Evolutionary conservation across 2,888 invertebrate species (phyloP).

Genomic region (Drosophila hawaiiensis): DNA sequence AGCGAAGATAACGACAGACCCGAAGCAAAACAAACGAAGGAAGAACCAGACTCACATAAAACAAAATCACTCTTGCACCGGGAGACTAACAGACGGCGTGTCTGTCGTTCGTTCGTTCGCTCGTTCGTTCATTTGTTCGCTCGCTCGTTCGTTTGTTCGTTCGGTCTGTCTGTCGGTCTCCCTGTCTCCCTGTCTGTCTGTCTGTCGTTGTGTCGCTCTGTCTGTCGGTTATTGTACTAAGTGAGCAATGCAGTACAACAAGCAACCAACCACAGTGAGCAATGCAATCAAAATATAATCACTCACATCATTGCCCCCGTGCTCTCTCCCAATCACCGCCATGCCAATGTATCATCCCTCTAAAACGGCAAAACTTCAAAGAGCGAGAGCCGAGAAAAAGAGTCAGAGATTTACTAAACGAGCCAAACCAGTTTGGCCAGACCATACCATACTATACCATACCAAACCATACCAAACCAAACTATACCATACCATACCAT

Average conservation of each 20-base stretch:
- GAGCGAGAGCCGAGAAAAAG: conserved; percentile 74
- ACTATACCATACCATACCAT: neutral
- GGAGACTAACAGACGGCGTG: conserved; percentile 81
- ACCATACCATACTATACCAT: conserved; percentile 37
- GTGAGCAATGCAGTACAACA: conserved; percentile 75
- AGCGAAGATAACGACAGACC: conserved; percentile 78
- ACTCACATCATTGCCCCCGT: conserved; percentile 83
- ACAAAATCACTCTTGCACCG: conserved; percentile 80
- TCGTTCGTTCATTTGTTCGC: neutral
- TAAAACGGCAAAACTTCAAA: conserved; percentile 79
- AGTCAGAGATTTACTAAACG: conserved; percentile 80
- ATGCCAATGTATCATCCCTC: conserved; percentile 79
- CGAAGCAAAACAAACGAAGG: conserved; percentile 80
- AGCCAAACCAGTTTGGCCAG: conserved; percentile 74
- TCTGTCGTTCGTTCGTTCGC: conserved; percentile 3
- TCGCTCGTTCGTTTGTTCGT: neutral
- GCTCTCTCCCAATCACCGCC: conserved; percentile 77
- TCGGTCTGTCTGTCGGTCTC: neutral
- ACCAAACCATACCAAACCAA: conserved; percentile 10
- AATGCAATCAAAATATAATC: conserved; percentile 80
- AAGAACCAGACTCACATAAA: conserved; percentile 55
- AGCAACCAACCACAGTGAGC: conserved; percentile 82
- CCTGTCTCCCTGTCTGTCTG: neutral
- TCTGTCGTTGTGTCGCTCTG: conserved; percentile 6
- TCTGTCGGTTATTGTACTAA: conserved; percentile 66